Conservation (phyloP, 2,797 vertebrate genomes). For the Margarornis squamiger region DNA sequence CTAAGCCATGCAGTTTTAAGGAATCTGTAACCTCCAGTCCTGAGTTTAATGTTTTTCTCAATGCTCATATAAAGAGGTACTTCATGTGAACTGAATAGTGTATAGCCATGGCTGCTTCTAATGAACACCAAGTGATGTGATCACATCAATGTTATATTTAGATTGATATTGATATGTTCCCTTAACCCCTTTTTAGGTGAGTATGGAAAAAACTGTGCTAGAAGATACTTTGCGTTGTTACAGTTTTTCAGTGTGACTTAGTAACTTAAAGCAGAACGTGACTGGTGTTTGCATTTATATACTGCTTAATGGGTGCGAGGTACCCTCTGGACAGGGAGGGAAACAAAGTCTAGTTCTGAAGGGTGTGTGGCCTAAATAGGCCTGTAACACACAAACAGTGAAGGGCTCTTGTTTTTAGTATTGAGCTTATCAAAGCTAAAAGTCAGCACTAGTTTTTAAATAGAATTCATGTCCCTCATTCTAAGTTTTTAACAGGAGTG, state of each 20-base stretch:
- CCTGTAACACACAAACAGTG: background rate
- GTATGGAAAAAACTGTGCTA: background rate
- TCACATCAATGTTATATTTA: background rate
- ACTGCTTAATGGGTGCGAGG: background rate
- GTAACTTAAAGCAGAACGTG: background rate
- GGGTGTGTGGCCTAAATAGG: rapidly evolving
- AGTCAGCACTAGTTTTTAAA: background rate
- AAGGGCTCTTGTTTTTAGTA: background rate
- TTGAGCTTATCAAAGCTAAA: background rate
- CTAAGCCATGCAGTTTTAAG: background rate
- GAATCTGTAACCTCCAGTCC: background rate
- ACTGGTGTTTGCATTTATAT: background rate
- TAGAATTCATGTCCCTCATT: background rate
- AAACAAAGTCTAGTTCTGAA: background rate
- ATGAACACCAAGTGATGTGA: background rate
- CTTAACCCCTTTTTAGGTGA: background rate
- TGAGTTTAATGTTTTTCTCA: background rate
- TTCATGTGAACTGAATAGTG: background rate
- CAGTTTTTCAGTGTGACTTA: background rate
- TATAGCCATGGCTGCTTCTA: background rate
- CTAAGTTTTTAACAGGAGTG: background rate
- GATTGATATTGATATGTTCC: background rate
- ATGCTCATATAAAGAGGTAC: background rate
- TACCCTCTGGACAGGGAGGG: background rate
- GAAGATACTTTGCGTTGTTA: background rate